These are phyloP conservation scores for Helicoverpa armigera DNA, from an alignment of 1,140 invertebrate species.

Conservation along the genomic window DNA sequence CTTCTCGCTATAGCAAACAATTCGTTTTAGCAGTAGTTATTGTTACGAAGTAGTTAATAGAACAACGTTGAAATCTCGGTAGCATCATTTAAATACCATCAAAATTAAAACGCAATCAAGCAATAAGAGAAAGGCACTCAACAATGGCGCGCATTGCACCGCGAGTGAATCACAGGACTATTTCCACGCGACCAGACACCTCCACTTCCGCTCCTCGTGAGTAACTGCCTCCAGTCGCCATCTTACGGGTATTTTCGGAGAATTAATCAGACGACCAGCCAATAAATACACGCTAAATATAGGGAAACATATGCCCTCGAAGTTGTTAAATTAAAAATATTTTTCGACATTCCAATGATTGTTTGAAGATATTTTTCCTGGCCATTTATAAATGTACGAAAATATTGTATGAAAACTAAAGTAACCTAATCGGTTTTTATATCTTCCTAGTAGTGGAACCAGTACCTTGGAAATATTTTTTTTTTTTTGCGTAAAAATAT, in stretches of 20 bases:
- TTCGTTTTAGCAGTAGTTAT: too few relatives aligned
- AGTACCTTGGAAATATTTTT: too few relatives aligned
- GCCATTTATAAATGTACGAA: too few relatives aligned
- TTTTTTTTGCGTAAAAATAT: too few relatives aligned
- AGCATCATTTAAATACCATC: too few relatives aligned
- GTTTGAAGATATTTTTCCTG: too few relatives aligned
- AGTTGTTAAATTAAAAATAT: neutral
- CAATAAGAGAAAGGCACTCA: neutral
- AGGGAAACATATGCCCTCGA: constrained; percentile 32
- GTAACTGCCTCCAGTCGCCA: constrained; percentile 13
- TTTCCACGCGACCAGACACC: constrained; percentile 14
- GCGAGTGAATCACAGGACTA: constrained; percentile 26
- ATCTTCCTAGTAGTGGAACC: too few relatives aligned
- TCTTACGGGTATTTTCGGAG: constrained; percentile 30
- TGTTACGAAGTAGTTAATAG: too few relatives aligned
- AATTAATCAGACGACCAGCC: constrained; percentile 34
- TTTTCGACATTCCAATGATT: neutral
- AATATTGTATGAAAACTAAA: too few relatives aligned
- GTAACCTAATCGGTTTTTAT: too few relatives aligned
- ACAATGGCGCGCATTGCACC: constrained; percentile 2
- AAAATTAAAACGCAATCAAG: neutral
- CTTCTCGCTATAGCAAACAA: too few relatives aligned
- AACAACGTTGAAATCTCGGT: too few relatives aligned
- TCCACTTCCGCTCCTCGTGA: constrained; percentile 17
- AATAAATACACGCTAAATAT: constrained; percentile 31